Evolutionary conservation across 2,888 invertebrate species (phyloP).

Genomic region (Synergus japonicus): DNA sequence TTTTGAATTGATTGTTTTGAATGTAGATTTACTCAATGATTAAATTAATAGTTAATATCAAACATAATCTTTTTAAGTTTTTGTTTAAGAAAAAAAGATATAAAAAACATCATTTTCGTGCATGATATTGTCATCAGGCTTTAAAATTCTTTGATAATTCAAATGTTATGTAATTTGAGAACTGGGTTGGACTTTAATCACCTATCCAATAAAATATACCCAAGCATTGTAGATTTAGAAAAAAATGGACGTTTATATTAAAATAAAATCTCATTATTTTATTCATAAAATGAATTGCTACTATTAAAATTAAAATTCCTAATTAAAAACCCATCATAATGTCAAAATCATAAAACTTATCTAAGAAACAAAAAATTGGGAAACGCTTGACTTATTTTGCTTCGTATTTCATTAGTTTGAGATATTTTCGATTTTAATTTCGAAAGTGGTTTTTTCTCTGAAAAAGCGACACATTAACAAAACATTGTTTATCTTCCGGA

Average conservation of each 20-base stretch:
- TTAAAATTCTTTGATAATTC: background rate
- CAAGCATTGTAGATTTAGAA: constrained; percentile 13
- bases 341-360: background rate
- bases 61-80: background rate
- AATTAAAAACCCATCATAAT: background rate
- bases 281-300: background rate
- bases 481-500: background rate
- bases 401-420: background rate
- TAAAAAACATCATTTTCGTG: no score
- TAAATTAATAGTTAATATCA: background rate
- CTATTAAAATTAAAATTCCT: background rate
- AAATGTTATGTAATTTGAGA: background rate
- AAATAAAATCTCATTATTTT: background rate
- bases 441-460: background rate
- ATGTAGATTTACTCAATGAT: background rate
- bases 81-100: background rate
- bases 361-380: background rate
- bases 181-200: background rate
- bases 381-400: background rate
- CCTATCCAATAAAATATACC: background rate
- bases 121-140: no score
- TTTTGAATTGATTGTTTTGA: background rate
- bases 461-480: background rate
- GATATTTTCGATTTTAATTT: constrained; percentile 14
- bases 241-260: background rate